Conservation (phyloP, 1,140 invertebrate species). For the Sitobion miscanthi region DNA sequence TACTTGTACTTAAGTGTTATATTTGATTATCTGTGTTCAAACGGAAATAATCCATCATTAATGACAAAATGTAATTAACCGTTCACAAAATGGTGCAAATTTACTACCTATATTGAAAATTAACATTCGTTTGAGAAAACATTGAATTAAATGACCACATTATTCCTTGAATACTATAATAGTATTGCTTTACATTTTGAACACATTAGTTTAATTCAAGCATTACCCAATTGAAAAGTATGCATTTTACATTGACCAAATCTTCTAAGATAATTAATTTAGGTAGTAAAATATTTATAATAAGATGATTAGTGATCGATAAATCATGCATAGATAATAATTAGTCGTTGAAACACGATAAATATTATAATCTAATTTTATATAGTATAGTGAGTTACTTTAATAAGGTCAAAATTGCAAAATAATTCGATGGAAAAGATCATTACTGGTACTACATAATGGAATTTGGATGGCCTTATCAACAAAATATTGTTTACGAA, state of each 20-base stretch:
- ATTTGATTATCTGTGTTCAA: background rate
- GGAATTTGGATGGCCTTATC: conserved; percentile 12
- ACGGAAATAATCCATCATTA: background rate
- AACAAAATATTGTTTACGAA: background rate
- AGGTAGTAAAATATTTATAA: background rate
- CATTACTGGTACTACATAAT: background rate
- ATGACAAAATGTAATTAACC: background rate
- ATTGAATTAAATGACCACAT: background rate
- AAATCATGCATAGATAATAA: background rate
- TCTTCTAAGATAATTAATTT: background rate
- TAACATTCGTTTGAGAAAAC: background rate
- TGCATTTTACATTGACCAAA: background rate
- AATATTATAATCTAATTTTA: background rate
- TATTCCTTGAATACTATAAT: background rate
- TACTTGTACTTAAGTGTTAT: background rate
- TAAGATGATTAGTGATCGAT: background rate
- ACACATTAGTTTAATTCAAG: background rate
- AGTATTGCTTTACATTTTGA: background rate
- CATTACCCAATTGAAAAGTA: background rate
- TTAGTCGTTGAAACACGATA: background rate
- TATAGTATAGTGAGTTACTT: background rate
- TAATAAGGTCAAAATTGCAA: conserved; percentile 5
- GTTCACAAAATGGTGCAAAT: background rate
- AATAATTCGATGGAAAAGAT: background rate
- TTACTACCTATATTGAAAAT: background rate